Base-by-base conservation (phyloP, 2,797 vertebrate species). In the Pteronotus mesoamericanus region DNA sequence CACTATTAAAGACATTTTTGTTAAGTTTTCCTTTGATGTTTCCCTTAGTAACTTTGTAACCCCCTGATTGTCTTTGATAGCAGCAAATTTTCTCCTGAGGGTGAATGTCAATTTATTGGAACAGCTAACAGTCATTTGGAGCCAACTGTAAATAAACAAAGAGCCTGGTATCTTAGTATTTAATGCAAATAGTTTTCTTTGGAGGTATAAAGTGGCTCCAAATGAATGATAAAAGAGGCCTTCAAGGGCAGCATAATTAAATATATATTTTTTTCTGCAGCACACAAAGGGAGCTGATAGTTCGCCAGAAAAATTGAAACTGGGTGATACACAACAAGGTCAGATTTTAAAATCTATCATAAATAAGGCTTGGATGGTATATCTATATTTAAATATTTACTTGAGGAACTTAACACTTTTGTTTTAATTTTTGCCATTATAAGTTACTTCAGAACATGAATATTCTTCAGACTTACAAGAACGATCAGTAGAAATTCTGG, bases 321-420 rank as follows among this genome's bases (percentile, higher is more conserved):
- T 2, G 16, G 92, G 97, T 29, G 66, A 96, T 32, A 6, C 18
- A 15, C 89, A 29, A 18, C 94, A 95, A 98, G 98, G 98, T 98
- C 42, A 97, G 97, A 29, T 69, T 44, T 18, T 0, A 34, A 32
- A 89, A 78, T 68, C 19, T 1, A 34, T 92, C 32, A 18, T 59
- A 42, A 66, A 10, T 22, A 71, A 96, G 86, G 83, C 90, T 5
- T n/a, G 68, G n/a, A 14, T 95, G 82, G 22, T 64, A 55, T 6
- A 0, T 53, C 71, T 72, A 77, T 4, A 0, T 57, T 66, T 68
- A 82, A 95, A 77, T 68, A 18, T 92, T 55, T 88, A 59, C 44
- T 95, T 84, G 66, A 84, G 22, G 42, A 74, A 16, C 72, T 29
- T 34, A 96, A 94, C 90, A 77, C 32, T n/a, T 90, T 64, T 44